Conservation (phyloP, 2,113 vertebrate genomes). For the Laticauda laticaudata region DNA sequence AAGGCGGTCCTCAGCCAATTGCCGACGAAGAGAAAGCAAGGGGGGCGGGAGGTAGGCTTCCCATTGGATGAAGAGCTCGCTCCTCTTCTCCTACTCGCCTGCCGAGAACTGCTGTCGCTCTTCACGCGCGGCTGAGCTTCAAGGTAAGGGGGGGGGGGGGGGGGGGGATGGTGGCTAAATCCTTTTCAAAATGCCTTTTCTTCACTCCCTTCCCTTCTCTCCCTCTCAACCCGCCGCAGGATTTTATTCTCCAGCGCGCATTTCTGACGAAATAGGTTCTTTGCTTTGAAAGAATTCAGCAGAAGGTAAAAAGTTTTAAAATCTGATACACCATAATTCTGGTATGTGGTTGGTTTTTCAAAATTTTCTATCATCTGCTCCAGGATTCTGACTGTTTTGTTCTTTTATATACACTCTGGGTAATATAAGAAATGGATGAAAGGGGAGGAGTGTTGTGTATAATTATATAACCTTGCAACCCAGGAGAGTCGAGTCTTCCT, state of each 20-base stretch:
- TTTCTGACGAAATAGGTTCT: not conserved
- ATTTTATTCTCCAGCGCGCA: not conserved
- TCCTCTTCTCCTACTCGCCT: fast-evolving
- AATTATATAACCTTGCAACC: not conserved
- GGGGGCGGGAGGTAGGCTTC: fast-evolving
- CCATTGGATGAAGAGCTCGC: not conserved
- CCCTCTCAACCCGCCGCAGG: not conserved
- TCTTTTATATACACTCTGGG: not conserved
- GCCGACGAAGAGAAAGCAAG: not conserved
- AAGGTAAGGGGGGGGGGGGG: not conserved
- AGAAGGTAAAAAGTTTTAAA: not conserved
- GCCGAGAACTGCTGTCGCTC: not conserved
- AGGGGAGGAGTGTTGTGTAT: not conserved
- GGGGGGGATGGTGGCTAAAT: not conserved
- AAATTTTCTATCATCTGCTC: not conserved
- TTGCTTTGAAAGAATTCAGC: not conserved
- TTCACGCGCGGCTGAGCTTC: not conserved
- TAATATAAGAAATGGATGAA: not conserved
- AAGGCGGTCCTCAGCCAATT: not conserved
- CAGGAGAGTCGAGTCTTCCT: not conserved
- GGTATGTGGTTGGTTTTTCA: not conserved
- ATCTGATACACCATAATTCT: not conserved
- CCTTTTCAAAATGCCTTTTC: not conserved
- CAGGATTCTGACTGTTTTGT: not conserved
- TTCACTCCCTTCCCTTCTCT: not conserved